Conservation (phyloP, 2,113 vertebrate species). For the Indicator indicator region DNA sequence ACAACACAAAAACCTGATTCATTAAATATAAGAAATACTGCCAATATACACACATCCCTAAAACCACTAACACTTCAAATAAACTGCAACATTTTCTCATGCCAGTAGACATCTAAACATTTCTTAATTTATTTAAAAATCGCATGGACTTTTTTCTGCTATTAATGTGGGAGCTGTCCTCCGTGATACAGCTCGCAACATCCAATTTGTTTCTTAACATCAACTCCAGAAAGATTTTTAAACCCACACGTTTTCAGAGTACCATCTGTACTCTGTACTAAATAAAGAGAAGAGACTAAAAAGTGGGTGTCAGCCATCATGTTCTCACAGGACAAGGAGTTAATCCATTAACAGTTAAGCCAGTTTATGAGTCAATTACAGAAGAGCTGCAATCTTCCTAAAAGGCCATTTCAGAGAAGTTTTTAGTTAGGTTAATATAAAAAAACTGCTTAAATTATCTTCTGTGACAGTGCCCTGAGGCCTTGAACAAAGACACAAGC, state of each 20-base stretch:
- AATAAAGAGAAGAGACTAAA: constrained; percentile 4
- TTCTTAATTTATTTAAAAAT: background rate
- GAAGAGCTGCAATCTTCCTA: background rate
- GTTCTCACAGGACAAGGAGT: background rate
- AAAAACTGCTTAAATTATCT: background rate
- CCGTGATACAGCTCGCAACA: background rate
- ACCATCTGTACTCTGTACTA: background rate
- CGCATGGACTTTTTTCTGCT: background rate
- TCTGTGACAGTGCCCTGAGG: background rate
- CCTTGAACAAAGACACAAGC: background rate
- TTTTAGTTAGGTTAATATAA: background rate
- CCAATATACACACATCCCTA: background rate
- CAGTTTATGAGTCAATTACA: constrained; percentile 12
- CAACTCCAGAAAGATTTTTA: background rate
- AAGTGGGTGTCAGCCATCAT: background rate
- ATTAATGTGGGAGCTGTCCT: background rate
- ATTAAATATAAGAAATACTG: background rate
- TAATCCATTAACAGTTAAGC: constrained; percentile 34
- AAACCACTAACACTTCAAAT: background rate
- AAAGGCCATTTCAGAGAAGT: background rate
- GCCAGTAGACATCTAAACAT: background rate
- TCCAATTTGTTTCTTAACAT: background rate
- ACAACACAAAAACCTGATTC: background rate
- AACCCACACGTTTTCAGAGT: background rate
- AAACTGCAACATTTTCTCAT: background rate